Evolutionary conservation across 2,888 invertebrate genomes (phyloP).

Genomic region (Plemyria rubiginata): DNA sequence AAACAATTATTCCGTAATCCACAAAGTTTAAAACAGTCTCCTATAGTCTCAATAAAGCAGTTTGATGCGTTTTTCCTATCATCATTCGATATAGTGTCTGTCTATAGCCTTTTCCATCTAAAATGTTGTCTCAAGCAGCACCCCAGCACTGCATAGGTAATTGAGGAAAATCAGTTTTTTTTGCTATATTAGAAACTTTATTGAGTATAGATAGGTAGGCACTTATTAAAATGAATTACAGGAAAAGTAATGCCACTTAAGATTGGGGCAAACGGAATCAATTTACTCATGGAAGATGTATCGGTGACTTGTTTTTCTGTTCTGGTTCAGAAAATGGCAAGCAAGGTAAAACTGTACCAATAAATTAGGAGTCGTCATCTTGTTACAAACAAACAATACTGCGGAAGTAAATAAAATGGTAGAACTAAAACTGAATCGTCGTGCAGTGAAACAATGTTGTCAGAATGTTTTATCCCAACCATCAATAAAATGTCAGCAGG

Average conservation of each 20-base stretch:
- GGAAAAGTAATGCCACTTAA: constrained; percentile 55
- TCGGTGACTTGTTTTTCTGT: constrained; percentile 62
- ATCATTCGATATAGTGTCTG: too few species aligned
- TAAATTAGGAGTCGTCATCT: constrained; percentile 31
- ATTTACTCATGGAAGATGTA: constrained; percentile 58
- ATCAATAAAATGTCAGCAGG: background rate
- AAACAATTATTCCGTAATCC: too few species aligned
- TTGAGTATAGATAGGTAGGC: too few species aligned
- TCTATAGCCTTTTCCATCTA: too few species aligned
- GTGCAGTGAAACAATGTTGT: background rate
- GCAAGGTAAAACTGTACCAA: constrained; percentile 31
- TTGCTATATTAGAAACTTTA: too few species aligned
- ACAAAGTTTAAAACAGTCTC: too few species aligned
- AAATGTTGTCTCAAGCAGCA: too few species aligned
- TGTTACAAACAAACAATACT: constrained; percentile 29
- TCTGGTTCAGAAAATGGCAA: constrained; percentile 39
- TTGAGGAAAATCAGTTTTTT: too few species aligned
- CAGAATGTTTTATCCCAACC: background rate
- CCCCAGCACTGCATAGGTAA: too few species aligned
- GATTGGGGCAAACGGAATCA: constrained; percentile 54
- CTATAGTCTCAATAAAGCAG: too few species aligned
- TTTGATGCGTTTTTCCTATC: too few species aligned
- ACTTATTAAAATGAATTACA: constrained; percentile 15
- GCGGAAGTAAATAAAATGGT: constrained; percentile 3
- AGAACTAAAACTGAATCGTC: background rate